phyloP scores from a whole-genome alignment of 2,888 invertebrate genomes.

The Agrotis segetum region DNA sequence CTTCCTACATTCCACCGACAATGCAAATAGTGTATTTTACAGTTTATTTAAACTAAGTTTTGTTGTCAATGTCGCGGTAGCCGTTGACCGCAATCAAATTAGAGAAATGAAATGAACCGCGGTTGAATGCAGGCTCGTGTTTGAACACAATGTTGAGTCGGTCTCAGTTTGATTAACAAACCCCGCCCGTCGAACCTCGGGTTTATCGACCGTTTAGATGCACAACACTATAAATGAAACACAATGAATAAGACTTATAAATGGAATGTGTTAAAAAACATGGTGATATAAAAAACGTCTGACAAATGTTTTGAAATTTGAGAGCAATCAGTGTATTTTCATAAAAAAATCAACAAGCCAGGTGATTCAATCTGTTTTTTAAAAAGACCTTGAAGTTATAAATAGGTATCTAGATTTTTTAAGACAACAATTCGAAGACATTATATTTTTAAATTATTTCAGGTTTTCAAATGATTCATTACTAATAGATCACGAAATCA shows the following conservation, averaged over 20 bases:
- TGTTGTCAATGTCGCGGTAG: constrained; percentile 55
- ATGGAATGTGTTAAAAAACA: constrained; percentile 3
- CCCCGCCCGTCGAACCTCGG: constrained; percentile 51
- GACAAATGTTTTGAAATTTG: background rate
- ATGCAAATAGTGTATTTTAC: constrained; percentile 13
- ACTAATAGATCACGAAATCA: constrained; percentile 13
- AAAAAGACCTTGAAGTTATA: background rate
- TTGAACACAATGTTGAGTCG: constrained; percentile 49
- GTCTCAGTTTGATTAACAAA: constrained; percentile 55
- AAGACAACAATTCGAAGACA: background rate
- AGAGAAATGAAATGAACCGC: constrained; percentile 54
- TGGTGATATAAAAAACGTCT: background rate
- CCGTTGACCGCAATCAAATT: constrained; percentile 46
- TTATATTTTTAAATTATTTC: background rate
- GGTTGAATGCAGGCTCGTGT: constrained; percentile 46
- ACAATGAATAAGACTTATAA: background rate
- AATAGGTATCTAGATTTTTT: background rate
- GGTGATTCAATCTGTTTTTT: background rate
- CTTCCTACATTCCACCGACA: constrained; percentile 3
- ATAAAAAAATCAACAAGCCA: constrained; percentile 6
- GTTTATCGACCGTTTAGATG: constrained; percentile 60
- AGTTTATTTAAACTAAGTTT: constrained; percentile 31
- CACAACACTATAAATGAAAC: constrained; percentile 13
- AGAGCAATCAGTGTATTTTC: background rate
- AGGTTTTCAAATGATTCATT: background rate